Evolutionary conservation across 2,113 vertebrate species (phyloP).

Genomic region (Myotis yumanensis): DNA sequence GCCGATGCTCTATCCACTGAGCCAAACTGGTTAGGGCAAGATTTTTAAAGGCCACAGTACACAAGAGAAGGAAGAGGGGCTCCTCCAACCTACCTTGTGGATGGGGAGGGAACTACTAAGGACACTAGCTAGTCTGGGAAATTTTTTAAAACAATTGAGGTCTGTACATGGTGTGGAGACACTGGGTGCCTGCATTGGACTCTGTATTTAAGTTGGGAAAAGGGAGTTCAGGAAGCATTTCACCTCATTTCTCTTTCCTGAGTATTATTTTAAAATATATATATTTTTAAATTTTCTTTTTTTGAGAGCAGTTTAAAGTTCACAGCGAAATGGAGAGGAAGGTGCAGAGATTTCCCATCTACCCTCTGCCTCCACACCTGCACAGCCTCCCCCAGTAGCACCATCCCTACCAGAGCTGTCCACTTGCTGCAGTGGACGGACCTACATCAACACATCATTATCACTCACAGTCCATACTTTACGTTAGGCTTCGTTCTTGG

Average conservation of each 20-base stretch:
- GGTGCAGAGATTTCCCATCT: too few species aligned
- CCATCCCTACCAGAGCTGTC: background rate
- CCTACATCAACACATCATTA: fast-evolving
- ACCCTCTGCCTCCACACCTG: background rate
- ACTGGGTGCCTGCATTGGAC: background rate
- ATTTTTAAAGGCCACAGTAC: background rate
- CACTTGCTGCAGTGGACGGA: background rate
- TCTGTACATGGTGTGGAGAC: background rate
- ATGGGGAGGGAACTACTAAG: background rate
- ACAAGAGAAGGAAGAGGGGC: background rate
- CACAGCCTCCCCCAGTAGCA: background rate
- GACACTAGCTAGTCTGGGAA: too few species aligned
- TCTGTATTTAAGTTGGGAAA: background rate
- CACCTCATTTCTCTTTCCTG: background rate
- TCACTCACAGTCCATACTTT: background rate
- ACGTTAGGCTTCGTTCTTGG: background rate
- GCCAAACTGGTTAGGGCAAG: too few species aligned
- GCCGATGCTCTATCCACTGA: too few species aligned
- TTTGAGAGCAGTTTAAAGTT: background rate
- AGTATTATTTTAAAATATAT: background rate
- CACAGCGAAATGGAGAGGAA: background rate
- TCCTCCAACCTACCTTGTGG: background rate
- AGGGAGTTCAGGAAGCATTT: background rate
- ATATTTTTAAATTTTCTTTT: background rate
- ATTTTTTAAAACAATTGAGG: background rate